Base-by-base conservation (phyloP, 2,888 invertebrate species). In the Pristionchus arcanus region DNA sequence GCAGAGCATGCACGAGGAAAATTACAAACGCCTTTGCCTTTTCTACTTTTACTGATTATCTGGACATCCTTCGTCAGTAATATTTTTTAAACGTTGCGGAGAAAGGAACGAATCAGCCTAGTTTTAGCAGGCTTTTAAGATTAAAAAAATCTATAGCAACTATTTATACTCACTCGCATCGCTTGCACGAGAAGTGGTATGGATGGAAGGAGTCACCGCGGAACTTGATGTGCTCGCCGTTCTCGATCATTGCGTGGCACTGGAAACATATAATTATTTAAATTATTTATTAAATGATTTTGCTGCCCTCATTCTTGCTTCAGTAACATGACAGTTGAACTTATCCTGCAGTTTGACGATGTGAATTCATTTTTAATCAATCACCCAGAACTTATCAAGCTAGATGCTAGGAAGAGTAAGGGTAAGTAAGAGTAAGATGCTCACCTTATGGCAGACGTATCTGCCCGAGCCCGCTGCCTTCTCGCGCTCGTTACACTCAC, bases 161-260 rank as follows among this genome's bases (percentile, higher is more conserved):
- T 19, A 3, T 63, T 19, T 5, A 31, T 11, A 91, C 92, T 89
- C 68, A 94, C 96, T 95, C 95, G 95, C 96, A 96, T 42, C 95
- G 94, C 74, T 98, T 97, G 95, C 99, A 99, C 95, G 98, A 98
- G 96, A 99, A 99, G 96, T 99, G 99, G 96, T 99, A 99, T 0
- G 99, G 98, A 96, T 99, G 99, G 96, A 98, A 99, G 71, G 98
- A 97, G 96, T 99, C 99, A 83, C 98, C 98, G 90, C 96, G 95
- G 95, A 95, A 96, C 93, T 96, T 96, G 91, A 96, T 96, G 91
- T 95, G 94, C 34, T 96, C 96, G 83, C 96, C 96, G 74, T 96
- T 96, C 89, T 96, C 96, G 91, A 96, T 96, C 90, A 96, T 95
- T 28, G 96, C 94, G 91, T 96, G 95, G 96, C 97, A 98, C 63